Base-by-base conservation (phyloP, 2,888 invertebrate genomes). In the Falcaria lacertinaria region DNA sequence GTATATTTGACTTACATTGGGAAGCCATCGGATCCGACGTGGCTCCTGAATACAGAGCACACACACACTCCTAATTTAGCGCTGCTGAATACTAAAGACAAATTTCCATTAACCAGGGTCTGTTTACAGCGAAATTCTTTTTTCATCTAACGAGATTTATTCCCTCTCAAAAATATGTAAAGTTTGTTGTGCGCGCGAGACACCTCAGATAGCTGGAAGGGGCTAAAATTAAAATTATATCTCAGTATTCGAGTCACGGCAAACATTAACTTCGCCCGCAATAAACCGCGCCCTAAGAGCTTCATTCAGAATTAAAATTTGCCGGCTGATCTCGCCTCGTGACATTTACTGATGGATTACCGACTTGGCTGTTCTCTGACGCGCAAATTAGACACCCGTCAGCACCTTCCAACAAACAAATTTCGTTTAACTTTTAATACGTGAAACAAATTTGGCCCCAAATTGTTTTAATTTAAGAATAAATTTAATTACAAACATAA, bases 291-390 rank as follows among this genome's bases (percentile, higher is more conserved):
- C 80, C 81, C 80, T 81, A 80, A 83, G 74, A 78, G 80, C 72
- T 75, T 79, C 79, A 79, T 76, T 79, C 78, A 71, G 84, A 88
- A 89, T 88, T 88, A 88, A 89, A 88, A 88, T 89, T 89, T 87
- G 80, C 80, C 76, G 82, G 72, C 80, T 79, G 84, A 87, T 85
- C 84, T 81, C 77, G 61, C 69, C 53, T 46, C 61, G 68, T 75
- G 83, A 79, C 84, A 71, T 72, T 69, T 65, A 54, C 73, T 86
- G 88, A 87, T 83, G 84, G 85, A 88, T 88, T 77, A 84, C 80
- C 69, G 66, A 74, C 68, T 73, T 65, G 68, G 67, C 61, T 64
- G 70, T 68, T 72, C 65, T 55, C 50, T 28, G 28, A 28, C 28
- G 28, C 28, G 11, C 28, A 28, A 28, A 11, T 28, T 28, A 28